Evolutionary conservation across 2,888 invertebrate species (phyloP).

Genomic region (Ectemnius lituratus): DNA sequence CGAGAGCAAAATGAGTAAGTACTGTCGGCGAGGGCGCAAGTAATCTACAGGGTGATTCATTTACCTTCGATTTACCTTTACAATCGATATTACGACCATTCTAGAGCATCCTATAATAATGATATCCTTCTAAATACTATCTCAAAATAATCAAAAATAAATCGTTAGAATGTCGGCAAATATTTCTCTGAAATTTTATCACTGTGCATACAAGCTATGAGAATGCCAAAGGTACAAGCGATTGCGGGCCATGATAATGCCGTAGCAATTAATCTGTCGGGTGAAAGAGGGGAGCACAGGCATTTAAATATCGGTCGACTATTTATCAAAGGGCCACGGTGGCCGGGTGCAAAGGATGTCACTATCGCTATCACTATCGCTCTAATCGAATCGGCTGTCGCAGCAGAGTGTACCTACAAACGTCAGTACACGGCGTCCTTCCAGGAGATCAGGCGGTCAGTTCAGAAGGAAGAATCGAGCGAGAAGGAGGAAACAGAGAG

Average conservation of each 20-base stretch:
- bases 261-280: not conserved
- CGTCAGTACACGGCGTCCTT: conserved; percentile 37
- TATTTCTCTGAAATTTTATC: too few species aligned
- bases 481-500: too few species aligned
- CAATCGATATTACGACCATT: too few species aligned
- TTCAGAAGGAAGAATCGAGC: not conserved
- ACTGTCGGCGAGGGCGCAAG: not conserved
- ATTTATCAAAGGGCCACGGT: not conserved
- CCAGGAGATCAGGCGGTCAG: conserved; percentile 18
- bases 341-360: not conserved
- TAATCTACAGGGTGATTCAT: too few species aligned
- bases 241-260: not conserved
- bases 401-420: conserved; percentile 42
- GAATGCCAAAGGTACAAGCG: not conserved
- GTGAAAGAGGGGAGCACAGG: not conserved
- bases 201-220: too few species aligned
- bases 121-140: too few species aligned
- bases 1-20: conserved; percentile 1
- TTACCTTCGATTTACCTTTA: too few species aligned
- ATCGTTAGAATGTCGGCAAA: too few species aligned
- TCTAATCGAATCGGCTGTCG: conserved; percentile 54
- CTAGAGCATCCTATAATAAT: too few species aligned
- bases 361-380: conserved; percentile 12
- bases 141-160: too few species aligned
- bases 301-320: conserved; percentile 1